Conservation (phyloP, 2,888 invertebrate genomes). For the Heliconius erato region DNA sequence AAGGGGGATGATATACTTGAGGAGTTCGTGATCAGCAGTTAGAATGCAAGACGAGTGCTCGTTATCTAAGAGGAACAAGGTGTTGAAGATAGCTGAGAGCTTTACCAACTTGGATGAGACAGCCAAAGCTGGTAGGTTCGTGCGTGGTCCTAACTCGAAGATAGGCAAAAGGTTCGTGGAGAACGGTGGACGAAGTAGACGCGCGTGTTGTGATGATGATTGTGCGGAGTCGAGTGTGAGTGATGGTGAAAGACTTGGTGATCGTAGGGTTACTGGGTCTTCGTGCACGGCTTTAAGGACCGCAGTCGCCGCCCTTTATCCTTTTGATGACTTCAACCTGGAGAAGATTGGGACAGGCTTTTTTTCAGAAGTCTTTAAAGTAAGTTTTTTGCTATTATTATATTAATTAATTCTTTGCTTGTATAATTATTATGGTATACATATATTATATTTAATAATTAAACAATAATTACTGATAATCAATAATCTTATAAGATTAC, state of each 20-base stretch:
- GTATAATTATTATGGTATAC: no score
- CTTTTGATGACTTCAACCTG: conserved; percentile 96
- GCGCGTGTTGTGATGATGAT: conserved; percentile 77
- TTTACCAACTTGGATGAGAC: conserved; percentile 84
- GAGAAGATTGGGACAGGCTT: conserved; percentile 98
- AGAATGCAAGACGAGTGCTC: conserved; percentile 83
- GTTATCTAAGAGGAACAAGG: conserved; percentile 79
- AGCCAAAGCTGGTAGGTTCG: conserved; percentile 79
- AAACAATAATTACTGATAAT: neutral
- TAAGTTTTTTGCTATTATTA: conserved; percentile 74
- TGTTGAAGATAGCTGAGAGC: conserved; percentile 84
- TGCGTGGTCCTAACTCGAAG: conserved; percentile 79
- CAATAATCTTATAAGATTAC: neutral
- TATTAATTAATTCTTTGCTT: neutral
- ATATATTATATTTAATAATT: no score
- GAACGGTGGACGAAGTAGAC: conserved; percentile 70
- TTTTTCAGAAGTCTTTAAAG: conserved; percentile 99
- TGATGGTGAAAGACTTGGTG: conserved; percentile 81
- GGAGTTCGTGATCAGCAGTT: conserved; percentile 67
- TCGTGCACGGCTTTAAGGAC: conserved; percentile 96
- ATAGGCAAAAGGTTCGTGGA: conserved; percentile 72
- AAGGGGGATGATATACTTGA: conserved; percentile 73
- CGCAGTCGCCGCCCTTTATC: conserved; percentile 95
- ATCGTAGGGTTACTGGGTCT: conserved; percentile 79
- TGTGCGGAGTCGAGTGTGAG: conserved; percentile 84